These are phyloP conservation scores for Herpetotheres cachinnans DNA, from an alignment of 2,113 vertebrate species.

Conservation along the genomic window DNA sequence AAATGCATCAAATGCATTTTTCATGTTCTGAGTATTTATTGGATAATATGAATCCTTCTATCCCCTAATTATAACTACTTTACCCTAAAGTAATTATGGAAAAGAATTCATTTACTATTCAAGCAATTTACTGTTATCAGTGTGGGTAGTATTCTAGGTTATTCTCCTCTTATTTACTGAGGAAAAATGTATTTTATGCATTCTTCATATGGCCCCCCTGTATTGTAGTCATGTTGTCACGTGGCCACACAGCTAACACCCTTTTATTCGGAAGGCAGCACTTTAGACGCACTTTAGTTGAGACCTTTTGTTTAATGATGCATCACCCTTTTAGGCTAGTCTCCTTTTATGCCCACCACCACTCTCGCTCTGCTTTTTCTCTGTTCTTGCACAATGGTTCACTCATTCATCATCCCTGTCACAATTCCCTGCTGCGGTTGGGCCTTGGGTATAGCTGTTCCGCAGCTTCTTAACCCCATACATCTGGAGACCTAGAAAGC, in stretches of 20 bases:
- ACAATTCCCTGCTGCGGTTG: neutral
- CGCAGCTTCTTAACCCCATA: neutral
- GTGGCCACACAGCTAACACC: neutral
- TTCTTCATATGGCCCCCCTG: accelerated
- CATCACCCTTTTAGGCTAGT: neutral
- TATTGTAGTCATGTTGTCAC: neutral
- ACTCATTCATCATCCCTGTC: neutral
- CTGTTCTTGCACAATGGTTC: neutral
- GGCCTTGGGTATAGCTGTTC: neutral
- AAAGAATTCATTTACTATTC: neutral
- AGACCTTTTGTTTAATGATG: neutral
- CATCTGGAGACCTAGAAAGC: neutral
- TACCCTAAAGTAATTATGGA: neutral
- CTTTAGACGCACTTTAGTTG: neutral
- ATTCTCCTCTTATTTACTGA: neutral
- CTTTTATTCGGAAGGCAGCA: neutral
- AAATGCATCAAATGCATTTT: neutral
- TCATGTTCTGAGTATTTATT: neutral
- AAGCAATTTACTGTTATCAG: neutral
- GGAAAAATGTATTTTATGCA: neutral
- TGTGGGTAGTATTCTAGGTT: neutral
- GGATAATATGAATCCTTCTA: neutral
- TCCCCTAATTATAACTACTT: neutral
- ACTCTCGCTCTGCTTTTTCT: neutral
- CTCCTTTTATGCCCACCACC: neutral